These are phyloP conservation scores for Pocillopora damicornis DNA, from an alignment of 64 coral and sea anemone species.

Conservation along the genomic window DNA sequence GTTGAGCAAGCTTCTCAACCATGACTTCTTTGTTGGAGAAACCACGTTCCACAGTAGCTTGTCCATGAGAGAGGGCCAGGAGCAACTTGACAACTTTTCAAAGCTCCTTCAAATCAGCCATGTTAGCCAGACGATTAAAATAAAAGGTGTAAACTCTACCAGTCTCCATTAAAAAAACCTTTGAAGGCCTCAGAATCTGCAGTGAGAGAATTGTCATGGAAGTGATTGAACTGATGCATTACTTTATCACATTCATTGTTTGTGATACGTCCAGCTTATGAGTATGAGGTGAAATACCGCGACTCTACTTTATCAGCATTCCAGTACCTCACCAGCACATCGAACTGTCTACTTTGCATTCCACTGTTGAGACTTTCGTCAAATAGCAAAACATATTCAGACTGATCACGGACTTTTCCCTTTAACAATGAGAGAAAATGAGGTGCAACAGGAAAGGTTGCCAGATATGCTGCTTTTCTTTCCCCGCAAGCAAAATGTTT, in stretches of 20 bases:
- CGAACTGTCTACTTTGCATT: too few relatives aligned
- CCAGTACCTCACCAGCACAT: too few relatives aligned
- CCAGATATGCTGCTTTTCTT: slow-evolving; percentile 27
- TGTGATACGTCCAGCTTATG: slow-evolving; percentile 32
- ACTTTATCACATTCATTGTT: slow-evolving; percentile 55
- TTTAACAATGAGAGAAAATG: too few relatives aligned
- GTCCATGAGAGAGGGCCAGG: slow-evolving; percentile 57
- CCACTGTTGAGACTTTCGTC: too few relatives aligned
- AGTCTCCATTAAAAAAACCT: slow-evolving; percentile 31
- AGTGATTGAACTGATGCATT: slow-evolving; percentile 49
- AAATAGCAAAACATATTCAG: too few relatives aligned
- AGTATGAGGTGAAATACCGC: too few relatives aligned
- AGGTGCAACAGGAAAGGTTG: neutral
- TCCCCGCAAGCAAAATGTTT: slow-evolving; percentile 37
- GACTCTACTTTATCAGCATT: too few relatives aligned
- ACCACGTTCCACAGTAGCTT: slow-evolving; percentile 66
- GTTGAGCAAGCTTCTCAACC: slow-evolving; percentile 45
- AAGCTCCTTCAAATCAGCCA: slow-evolving; percentile 40
- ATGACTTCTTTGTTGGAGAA: slow-evolving; percentile 61
- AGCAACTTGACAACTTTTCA: slow-evolving; percentile 50
- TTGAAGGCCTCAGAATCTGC: slow-evolving; percentile 44
- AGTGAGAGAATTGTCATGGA: slow-evolving; percentile 47
- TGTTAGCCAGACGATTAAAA: slow-evolving; percentile 48
- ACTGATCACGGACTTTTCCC: too few relatives aligned
- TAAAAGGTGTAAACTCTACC: slow-evolving; percentile 64